Evolutionary conservation across 2,888 invertebrate genomes (phyloP).

Genomic region (Urechis unicinctus): DNA sequence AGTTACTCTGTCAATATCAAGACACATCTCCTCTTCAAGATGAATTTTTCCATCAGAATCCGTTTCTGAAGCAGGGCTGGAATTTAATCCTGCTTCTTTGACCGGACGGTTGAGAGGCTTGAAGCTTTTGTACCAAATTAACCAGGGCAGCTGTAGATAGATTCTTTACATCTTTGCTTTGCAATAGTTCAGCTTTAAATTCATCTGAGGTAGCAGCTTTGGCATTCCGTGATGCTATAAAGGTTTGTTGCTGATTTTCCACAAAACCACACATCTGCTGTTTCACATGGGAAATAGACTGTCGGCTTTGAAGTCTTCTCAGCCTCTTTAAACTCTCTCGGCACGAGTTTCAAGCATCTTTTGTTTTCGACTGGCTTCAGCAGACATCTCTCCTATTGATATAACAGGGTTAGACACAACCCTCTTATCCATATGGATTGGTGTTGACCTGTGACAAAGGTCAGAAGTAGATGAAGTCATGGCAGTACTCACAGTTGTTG

Average conservation of each 20-base stretch:
- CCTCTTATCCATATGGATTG: background rate
- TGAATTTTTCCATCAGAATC: slow-evolving; percentile 23
- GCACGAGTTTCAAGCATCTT: slow-evolving; percentile 64
- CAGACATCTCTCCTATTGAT: slow-evolving; percentile 30
- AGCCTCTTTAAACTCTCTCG: slow-evolving; percentile 69
- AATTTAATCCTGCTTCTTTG: background rate
- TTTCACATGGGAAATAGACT: slow-evolving; percentile 70
- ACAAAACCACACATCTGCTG: slow-evolving; percentile 74
- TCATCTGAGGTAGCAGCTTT: slow-evolving; percentile 17
- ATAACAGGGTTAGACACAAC: background rate
- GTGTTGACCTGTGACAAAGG: background rate
- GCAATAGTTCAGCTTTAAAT: slow-evolving; percentile 37
- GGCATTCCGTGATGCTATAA: slow-evolving; percentile 11
- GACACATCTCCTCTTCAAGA: slow-evolving; percentile 34
- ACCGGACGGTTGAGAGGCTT: slow-evolving; percentile 45
- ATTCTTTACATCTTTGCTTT: slow-evolving; percentile 47
- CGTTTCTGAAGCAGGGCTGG: too few relatives aligned
- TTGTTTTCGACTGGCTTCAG: slow-evolving; percentile 56
- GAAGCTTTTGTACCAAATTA: slow-evolving; percentile 57
- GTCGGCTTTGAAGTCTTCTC: slow-evolving; percentile 68
- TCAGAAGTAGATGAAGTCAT: background rate
- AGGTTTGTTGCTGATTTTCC: slow-evolving; percentile 3
- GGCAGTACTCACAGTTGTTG: too few relatives aligned
- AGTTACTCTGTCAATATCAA: slow-evolving; percentile 60
- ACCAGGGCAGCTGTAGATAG: slow-evolving; percentile 57